Percentiles rank a stretch among this genome's conserved stretches.
These are phyloP conservation scores for Rhyacichthys aspro DNA, from an alignment of 2,797 vertebrate genomes.

Conservation along the genomic window DNA sequence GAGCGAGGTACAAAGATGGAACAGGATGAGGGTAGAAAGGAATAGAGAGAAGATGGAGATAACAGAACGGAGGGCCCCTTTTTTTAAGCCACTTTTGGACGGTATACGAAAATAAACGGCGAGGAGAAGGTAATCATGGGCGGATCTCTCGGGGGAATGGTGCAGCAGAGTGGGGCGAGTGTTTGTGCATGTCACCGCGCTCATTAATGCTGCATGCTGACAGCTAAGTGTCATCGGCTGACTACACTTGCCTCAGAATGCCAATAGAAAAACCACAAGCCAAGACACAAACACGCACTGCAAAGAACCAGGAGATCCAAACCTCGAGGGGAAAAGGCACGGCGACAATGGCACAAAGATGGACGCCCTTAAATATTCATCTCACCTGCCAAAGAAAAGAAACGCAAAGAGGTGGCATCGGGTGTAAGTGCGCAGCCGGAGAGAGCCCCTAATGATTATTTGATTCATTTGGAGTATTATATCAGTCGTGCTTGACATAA, in stretches of 20 bases:
- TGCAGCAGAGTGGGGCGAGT: conserved; percentile 45
- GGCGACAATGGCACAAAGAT: conserved; percentile 60
- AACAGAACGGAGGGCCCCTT: conserved; percentile 7
- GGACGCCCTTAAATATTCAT: conserved; percentile 71
- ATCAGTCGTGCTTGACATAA: conserved; percentile 44
- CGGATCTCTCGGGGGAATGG: conserved; percentile 45
- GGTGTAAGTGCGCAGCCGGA: conserved; percentile 14
- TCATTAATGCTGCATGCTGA: conserved; percentile 77
- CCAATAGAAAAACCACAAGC: conserved; percentile 64
- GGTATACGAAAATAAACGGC: conserved; percentile 49
- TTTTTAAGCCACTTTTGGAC: conserved; percentile 18
- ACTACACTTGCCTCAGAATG: conserved; percentile 67
- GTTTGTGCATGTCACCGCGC: conserved; percentile 63
- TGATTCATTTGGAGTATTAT: conserved; percentile 38
- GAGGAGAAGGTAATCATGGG: conserved; percentile 50
- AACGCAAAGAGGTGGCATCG: conserved; percentile 20
- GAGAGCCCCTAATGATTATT: conserved; percentile 36
- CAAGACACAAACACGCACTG: conserved; percentile 37
- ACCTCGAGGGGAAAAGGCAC: conserved; percentile 51
- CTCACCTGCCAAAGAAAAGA: conserved; percentile 60
- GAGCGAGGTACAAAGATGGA: not conserved
- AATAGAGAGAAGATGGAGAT: conserved; percentile 21
- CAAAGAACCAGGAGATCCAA: conserved; percentile 43
- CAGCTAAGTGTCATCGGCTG: conserved; percentile 72
- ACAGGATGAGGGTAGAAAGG: conserved; percentile 2